These are phyloP conservation scores for Mus spicilegus DNA, from an alignment of 2,113 vertebrate genomes.

Conservation along the genomic window DNA sequence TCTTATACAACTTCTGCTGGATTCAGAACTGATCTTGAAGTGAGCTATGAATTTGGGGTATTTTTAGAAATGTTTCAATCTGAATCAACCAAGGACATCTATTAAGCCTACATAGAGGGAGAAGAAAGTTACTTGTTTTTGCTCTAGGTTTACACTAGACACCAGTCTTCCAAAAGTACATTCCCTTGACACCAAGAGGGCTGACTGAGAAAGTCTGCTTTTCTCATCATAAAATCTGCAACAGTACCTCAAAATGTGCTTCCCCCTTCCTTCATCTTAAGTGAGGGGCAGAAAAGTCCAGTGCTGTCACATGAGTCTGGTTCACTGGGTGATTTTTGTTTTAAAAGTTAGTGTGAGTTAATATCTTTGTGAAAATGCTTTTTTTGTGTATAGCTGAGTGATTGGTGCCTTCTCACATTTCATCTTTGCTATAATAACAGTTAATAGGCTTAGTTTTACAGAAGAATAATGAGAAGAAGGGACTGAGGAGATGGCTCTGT, in stretches of 20 bases:
- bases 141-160: neutral
- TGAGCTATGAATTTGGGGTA: slow-evolving; percentile 40
- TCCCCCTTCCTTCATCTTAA: neutral
- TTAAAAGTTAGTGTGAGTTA: neutral
- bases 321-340: slow-evolving; percentile 25
- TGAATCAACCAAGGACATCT: neutral
- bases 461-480: neutral
- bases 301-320: neutral
- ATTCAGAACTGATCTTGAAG: slow-evolving; percentile 57
- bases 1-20: slow-evolving; percentile 38
- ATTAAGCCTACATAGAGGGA: neutral
- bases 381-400: neutral
- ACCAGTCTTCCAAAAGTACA: neutral
- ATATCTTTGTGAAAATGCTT: slow-evolving; percentile 9
- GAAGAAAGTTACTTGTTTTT: slow-evolving; percentile 10
- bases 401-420: slow-evolving; percentile 37
- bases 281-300: slow-evolving; percentile 1
- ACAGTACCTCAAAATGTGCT: neutral
- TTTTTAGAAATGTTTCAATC: slow-evolving; percentile 54
- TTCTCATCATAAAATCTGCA: neutral
- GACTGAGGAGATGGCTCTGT: neutral
- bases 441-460: slow-evolving; percentile 45
- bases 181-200: neutral
- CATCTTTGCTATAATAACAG: slow-evolving; percentile 19
- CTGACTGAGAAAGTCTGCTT: neutral